These are phyloP conservation scores for Papilio elwesi DNA, from an alignment of 2,888 invertebrate species.

Conservation along the genomic window DNA sequence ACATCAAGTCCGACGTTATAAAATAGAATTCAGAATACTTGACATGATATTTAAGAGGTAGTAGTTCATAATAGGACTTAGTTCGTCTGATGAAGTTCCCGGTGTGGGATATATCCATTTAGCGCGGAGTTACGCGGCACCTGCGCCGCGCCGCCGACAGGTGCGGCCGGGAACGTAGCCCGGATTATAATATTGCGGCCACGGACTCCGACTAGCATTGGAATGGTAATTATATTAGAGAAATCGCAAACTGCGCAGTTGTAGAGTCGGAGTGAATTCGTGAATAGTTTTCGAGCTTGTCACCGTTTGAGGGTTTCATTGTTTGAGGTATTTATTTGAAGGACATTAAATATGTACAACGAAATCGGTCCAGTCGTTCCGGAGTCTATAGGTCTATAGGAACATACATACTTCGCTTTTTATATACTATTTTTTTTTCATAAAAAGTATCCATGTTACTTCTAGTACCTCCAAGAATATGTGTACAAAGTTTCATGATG, in stretches of 20 bases:
- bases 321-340: background rate
- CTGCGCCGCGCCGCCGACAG: slow-evolving; percentile 26
- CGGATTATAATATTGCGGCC: slow-evolving; percentile 32
- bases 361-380: too few relatives aligned
- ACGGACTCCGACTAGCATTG: slow-evolving; percentile 21
- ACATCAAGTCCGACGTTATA: background rate
- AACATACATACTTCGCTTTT: too few relatives aligned
- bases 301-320: background rate
- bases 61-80: slow-evolving; percentile 1
- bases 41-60: slow-evolving; percentile 3
- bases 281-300: slow-evolving; percentile 18
- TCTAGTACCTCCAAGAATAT: too few relatives aligned
- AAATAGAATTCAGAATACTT: background rate
- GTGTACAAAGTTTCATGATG: too few relatives aligned
- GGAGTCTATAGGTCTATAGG: too few relatives aligned
- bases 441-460: too few relatives aligned
- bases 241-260: slow-evolving; percentile 17
- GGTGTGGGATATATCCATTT: slow-evolving; percentile 23
- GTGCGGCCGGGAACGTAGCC: slow-evolving; percentile 27
- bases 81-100: slow-evolving; percentile 28
- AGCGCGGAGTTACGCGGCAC: slow-evolving; percentile 27
- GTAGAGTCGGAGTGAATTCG: slow-evolving; percentile 27
- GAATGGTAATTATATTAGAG: slow-evolving; percentile 26
- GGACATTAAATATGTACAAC: background rate
- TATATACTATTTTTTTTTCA: too few relatives aligned